These are phyloP conservation scores for Drosophila rufa DNA, from an alignment of 1,140 invertebrate species.

Conservation along the genomic window DNA sequence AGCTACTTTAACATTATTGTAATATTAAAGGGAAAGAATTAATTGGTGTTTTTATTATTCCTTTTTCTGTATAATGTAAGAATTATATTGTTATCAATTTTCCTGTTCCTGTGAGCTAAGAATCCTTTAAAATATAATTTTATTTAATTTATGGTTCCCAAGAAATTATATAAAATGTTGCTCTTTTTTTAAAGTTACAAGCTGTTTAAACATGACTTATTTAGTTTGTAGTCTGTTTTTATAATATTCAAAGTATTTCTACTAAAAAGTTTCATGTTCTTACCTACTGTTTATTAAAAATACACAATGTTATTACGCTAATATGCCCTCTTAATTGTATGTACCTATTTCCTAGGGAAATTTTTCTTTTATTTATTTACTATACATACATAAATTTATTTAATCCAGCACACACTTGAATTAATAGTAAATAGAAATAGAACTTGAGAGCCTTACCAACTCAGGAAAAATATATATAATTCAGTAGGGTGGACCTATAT, in stretches of 20 bases:
- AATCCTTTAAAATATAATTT: no score
- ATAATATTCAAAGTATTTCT: no score
- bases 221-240: no score
- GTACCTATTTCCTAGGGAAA: not conserved
- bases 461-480: not conserved
- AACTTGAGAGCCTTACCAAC: not conserved
- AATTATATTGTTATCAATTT: no score
- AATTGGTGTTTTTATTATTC: not conserved
- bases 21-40: no score
- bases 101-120: no score
- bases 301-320: not conserved
- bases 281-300: not conserved
- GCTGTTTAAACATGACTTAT: not conserved
- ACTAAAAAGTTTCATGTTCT: no score
- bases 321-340: conserved; percentile 2
- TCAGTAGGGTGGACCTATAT: conserved; percentile 2
- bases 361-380: not conserved
- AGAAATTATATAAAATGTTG: no score
- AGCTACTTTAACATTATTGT: not conserved
- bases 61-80: no score
- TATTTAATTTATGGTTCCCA: no score
- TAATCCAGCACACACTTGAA: conserved; percentile 8
- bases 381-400: not conserved
- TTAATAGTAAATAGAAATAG: conserved; percentile 17
- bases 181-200: not conserved